Conservation (phyloP, 1,140 invertebrate genomes). For the Berghia stephanieae region DNA sequence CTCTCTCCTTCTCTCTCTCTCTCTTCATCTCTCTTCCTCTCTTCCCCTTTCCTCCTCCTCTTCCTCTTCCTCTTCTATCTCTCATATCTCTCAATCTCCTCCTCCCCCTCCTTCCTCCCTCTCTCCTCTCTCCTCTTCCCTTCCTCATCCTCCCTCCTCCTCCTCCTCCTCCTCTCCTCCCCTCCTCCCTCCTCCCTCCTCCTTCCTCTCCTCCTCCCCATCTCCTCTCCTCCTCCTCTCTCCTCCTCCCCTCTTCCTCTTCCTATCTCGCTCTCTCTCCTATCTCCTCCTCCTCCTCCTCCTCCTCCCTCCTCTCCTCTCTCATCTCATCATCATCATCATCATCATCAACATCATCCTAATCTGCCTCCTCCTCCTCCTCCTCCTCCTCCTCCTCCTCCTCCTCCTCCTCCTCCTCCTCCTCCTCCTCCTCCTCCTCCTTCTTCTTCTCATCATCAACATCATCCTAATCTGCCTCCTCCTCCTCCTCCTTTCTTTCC, state of each 20-base stretch:
- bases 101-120: neutral
- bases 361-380: neutral
- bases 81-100: no score
- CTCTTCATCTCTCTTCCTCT: neutral
- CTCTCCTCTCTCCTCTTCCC: neutral
- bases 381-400: neutral
- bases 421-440: neutral
- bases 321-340: neutral
- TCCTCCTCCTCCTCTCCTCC: neutral
- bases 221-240: no score
- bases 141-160: neutral
- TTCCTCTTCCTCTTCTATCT: no score
- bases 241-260: no score
- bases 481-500: no score
- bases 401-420: conserved; percentile 1
- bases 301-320: no score
- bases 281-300: no score
- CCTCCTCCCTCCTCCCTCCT: no score
- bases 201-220: no score
- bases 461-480: no score
- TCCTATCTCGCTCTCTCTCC: no score
- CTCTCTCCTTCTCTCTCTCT: neutral
- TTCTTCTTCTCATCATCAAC: no score
- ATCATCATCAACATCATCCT: neutral
- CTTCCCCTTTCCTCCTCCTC: neutral